phyloP scores from a whole-genome alignment of 2,888 invertebrate species.

The Trisateles emortualis region DNA sequence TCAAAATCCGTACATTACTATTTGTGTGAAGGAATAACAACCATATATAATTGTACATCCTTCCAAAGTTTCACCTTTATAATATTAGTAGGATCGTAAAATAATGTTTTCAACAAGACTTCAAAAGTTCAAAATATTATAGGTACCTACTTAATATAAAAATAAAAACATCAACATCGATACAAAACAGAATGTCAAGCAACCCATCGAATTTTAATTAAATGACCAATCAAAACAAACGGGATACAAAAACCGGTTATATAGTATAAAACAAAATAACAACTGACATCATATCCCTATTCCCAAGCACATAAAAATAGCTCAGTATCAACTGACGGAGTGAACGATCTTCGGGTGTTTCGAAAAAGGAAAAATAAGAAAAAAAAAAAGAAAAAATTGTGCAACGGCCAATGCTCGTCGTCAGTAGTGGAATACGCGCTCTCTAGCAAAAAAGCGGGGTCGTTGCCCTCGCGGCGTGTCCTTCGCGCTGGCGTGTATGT shows the following conservation, averaged over 20 bases:
- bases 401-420: slow-evolving; percentile 80
- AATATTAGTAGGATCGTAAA: no score
- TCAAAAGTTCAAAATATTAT: slow-evolving; percentile 30
- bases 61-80: no score
- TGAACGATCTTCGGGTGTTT: slow-evolving; percentile 72
- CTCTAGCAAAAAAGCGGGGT: slow-evolving; percentile 83
- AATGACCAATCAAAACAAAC: slow-evolving; percentile 66
- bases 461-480: slow-evolving; percentile 81
- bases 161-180: neutral
- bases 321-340: slow-evolving; percentile 66
- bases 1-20: no score
- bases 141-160: slow-evolving; percentile 20
- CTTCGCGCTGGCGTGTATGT: slow-evolving; percentile 75
- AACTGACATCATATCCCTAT: slow-evolving; percentile 77
- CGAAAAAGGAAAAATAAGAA: slow-evolving; percentile 56
- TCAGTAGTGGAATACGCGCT: slow-evolving; percentile 76
- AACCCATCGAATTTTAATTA: slow-evolving; percentile 32
- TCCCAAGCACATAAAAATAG: slow-evolving; percentile 68
- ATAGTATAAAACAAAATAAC: slow-evolving; percentile 49
- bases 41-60: no score
- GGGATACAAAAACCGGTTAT: slow-evolving; percentile 54
- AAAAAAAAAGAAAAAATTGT: slow-evolving; percentile 57
- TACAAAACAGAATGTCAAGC: slow-evolving; percentile 17
- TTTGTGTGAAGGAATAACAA: no score
- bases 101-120: no score